These are phyloP conservation scores for Tetranychus urticae DNA, from an alignment of 1,140 invertebrate species.

Conservation along the genomic window DNA sequence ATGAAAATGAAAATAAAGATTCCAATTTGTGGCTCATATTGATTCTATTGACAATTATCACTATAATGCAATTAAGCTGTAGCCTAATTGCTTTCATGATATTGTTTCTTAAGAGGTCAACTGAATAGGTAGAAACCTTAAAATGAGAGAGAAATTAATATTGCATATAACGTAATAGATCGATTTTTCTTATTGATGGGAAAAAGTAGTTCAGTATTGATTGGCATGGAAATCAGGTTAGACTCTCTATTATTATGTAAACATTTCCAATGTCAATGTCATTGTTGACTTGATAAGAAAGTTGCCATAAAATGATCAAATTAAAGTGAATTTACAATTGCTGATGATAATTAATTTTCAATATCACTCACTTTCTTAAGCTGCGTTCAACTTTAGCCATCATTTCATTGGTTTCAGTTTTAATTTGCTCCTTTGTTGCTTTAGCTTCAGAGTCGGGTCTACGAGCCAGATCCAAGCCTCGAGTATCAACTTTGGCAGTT, in stretches of 20 bases:
- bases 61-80: too few species aligned
- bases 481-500: slow-evolving; percentile 3
- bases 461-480: background rate
- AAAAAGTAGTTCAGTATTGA: background rate
- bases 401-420: slow-evolving; percentile 1
- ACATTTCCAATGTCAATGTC: too few species aligned
- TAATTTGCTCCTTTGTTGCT: background rate
- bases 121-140: too few species aligned
- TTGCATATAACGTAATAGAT: too few species aligned
- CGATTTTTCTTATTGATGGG: too few species aligned
- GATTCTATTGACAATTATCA: too few species aligned
- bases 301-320: background rate
- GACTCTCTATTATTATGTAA: background rate
- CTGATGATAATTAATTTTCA: background rate
- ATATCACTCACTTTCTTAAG: slow-evolving; percentile 6
- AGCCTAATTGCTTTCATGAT: too few species aligned
- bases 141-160: too few species aligned
- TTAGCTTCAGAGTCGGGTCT: background rate
- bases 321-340: background rate
- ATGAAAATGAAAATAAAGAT: too few species aligned
- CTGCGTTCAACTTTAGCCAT: slow-evolving; percentile 7
- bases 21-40: too few species aligned
- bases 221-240: background rate
- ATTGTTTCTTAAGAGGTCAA: too few species aligned
- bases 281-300: background rate